These are phyloP conservation scores for Pelochelys cantorii DNA, from an alignment of 2,797 vertebrate species.

Conservation along the genomic window DNA sequence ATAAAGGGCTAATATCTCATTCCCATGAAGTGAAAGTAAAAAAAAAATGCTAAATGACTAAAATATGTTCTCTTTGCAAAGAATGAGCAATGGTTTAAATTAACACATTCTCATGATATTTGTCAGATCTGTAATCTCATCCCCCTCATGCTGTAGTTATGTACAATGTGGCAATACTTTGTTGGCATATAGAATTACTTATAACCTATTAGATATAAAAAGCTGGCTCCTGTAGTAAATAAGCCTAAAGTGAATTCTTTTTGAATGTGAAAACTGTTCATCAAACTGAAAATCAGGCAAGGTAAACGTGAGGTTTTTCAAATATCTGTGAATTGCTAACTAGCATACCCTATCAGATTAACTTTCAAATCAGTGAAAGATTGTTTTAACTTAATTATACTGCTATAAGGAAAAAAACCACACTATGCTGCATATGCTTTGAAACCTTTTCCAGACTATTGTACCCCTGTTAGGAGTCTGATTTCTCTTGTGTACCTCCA, in stretches of 20 bases:
- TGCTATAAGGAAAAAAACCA: neutral
- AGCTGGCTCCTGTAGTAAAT: constrained; percentile 2
- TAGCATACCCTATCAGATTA: neutral
- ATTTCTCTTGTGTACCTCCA: too few relatives aligned
- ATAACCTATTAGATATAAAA: neutral
- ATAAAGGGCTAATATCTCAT: neutral
- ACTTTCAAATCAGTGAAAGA: constrained; percentile 21
- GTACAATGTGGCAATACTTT: neutral
- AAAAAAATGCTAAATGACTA: neutral
- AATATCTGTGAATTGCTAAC: neutral
- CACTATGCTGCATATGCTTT: too few relatives aligned
- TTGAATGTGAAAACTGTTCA: constrained; percentile 16
- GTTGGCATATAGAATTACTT: neutral
- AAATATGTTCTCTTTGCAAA: neutral
- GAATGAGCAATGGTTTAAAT: neutral
- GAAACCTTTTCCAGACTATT: too few relatives aligned
- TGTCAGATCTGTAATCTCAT: neutral
- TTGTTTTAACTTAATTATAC: constrained; percentile 46
- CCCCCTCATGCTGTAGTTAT: neutral
- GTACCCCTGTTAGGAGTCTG: too few relatives aligned
- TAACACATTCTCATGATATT: neutral
- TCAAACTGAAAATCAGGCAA: neutral
- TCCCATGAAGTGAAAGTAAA: neutral
- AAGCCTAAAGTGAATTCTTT: neutral
- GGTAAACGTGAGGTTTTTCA: constrained; percentile 2